These are phyloP conservation scores for Spea bombifrons DNA, from an alignment of 2,113 vertebrate species.

Conservation along the genomic window DNA sequence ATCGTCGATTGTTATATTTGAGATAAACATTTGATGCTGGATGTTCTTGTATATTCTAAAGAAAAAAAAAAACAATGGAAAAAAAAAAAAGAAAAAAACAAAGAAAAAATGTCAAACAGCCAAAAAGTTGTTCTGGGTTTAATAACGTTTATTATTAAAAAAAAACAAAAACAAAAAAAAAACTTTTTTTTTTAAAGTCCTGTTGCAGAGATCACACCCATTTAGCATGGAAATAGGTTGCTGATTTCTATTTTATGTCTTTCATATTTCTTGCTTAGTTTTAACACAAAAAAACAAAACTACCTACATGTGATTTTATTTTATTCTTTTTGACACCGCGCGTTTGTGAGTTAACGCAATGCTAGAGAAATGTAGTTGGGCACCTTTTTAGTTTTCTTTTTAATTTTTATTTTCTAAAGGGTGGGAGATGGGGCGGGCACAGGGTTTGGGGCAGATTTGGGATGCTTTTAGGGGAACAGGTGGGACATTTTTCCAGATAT, in stretches of 20 bases:
- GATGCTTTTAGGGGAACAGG: conserved; percentile 38
- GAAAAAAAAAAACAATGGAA: conserved; percentile 61
- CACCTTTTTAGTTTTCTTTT: conserved; percentile 80
- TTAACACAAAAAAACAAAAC: conserved; percentile 62
- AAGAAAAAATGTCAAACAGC: conserved; percentile 62
- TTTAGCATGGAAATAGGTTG: conserved; percentile 78
- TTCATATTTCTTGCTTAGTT: conserved; percentile 68
- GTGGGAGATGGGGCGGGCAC: conserved; percentile 67
- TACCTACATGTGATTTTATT: conserved; percentile 64
- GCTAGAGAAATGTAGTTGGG: conserved; percentile 88
- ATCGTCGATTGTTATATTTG: conserved; percentile 76
- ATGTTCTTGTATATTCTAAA: conserved; percentile 84
- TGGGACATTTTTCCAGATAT: conserved; percentile 41
- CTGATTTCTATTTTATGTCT: conserved; percentile 66
- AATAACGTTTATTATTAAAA: conserved; percentile 79
- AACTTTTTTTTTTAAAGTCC: conserved; percentile 56
- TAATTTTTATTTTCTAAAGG: conserved; percentile 75
- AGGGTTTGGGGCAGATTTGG: conserved; percentile 34
- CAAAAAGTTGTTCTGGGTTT: conserved; percentile 85
- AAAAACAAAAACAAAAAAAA: conserved; percentile 65
- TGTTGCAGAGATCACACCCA: conserved; percentile 58
- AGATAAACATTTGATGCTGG: conserved; percentile 80
- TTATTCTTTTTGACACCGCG: conserved; percentile 51
- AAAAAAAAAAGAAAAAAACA: conserved; percentile 65
- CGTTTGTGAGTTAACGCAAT: conserved; percentile 89